Evolutionary conservation across 2,113 vertebrate genomes (phyloP).

Genomic region (Eublepharis macularius): DNA sequence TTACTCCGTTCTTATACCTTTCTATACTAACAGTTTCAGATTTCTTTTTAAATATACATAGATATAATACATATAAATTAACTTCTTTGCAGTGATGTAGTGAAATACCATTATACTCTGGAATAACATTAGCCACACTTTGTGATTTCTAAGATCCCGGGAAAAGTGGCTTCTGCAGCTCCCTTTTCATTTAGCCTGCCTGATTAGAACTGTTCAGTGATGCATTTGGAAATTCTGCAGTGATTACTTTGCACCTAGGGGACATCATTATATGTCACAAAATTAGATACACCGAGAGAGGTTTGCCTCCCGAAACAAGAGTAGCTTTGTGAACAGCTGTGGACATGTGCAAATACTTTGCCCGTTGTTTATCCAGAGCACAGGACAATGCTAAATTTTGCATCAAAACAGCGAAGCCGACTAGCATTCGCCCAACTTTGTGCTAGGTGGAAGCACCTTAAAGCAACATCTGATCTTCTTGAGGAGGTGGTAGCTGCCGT

Average conservation of each 20-base stretch:
- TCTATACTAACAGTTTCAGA: constrained; percentile 26
- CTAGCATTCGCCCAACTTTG: not conserved
- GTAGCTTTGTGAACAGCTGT: no score
- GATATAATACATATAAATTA: constrained; percentile 44
- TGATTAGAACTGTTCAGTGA: constrained; percentile 11
- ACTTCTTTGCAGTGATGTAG: constrained; percentile 17
- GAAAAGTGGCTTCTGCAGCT: not conserved
- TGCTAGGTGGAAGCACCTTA: not conserved
- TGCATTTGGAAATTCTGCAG: constrained; percentile 17
- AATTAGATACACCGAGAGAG: not conserved
- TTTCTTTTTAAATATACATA: constrained; percentile 21
- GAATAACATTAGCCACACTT: constrained; percentile 29
- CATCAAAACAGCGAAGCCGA: not conserved
- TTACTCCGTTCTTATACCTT: constrained; percentile 4
- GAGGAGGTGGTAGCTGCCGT: not conserved
- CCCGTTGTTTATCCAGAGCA: not conserved
- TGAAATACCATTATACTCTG: constrained; percentile 37
- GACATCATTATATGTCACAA: not conserved
- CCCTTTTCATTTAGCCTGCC: not conserved
- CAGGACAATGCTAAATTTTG: not conserved
- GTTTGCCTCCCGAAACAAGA: not conserved
- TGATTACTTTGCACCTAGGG: constrained; percentile 16
- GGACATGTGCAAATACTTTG: not conserved
- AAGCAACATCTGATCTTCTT: no score
- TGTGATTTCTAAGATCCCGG: not conserved